A percentile compares a stretch with the other conserved stretches of the same genome.
phyloP scores from a whole-genome alignment of 2,888 invertebrate genomes.

The Mimas tiliae region DNA sequence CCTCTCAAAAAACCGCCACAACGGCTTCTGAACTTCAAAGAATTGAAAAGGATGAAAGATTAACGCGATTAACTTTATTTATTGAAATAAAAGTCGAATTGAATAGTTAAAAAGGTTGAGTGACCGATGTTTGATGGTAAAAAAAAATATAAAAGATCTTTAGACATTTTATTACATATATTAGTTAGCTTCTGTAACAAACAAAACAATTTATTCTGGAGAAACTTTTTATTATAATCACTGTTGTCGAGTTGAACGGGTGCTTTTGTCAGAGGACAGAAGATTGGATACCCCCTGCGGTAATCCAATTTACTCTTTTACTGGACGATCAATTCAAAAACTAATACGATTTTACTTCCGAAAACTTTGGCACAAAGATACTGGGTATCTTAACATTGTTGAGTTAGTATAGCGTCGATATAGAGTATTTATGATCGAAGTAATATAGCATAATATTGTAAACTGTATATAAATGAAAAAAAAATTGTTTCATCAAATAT shows the following conservation, averaged over 20 bases:
- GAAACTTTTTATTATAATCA: conserved; percentile 52
- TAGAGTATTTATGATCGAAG: too few relatives aligned
- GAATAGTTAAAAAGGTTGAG: neutral
- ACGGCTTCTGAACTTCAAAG: conserved; percentile 80
- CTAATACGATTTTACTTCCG: conserved; percentile 36
- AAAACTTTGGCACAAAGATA: conserved; percentile 35
- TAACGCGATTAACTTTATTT: conserved; percentile 66
- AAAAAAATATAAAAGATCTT: neutral
- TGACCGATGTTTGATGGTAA: neutral
- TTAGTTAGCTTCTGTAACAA: conserved; percentile 27
- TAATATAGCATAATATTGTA: too few relatives aligned
- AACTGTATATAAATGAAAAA: neutral
- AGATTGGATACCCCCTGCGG: conserved; percentile 62
- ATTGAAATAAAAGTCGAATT: conserved; percentile 41
- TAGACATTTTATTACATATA: conserved; percentile 33
- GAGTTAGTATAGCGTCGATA: neutral
- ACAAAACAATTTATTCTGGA: conserved; percentile 49
- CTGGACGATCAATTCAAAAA: conserved; percentile 53
- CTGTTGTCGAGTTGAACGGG: conserved; percentile 51
- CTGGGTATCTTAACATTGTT: neutral
- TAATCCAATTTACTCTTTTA: conserved; percentile 63
- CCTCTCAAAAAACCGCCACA: conserved; percentile 62
- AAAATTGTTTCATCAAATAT: too few relatives aligned
- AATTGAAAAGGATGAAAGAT: conserved; percentile 69
- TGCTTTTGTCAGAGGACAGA: conserved; percentile 61